These are phyloP conservation scores for Bombus haemorrhoidalis DNA, from an alignment of 1,140 invertebrate species.

Conservation along the genomic window DNA sequence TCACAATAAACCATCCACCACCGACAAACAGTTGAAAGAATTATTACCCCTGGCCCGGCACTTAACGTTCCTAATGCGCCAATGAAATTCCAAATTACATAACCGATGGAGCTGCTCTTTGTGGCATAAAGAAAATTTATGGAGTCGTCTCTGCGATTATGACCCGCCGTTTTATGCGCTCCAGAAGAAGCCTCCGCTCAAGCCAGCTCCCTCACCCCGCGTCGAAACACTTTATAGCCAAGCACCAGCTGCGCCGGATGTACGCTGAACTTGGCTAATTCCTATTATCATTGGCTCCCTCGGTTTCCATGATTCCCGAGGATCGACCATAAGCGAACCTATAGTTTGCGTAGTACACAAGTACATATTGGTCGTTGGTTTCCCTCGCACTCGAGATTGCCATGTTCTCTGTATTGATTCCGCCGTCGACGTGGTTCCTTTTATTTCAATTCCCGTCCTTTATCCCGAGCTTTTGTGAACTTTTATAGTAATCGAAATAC, in stretches of 20 bases:
- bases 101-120: neutral
- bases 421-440: too few relatives aligned
- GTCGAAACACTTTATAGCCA: neutral
- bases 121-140: conserved; percentile 24
- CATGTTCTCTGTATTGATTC: neutral
- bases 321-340: conserved; percentile 16
- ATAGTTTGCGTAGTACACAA: neutral
- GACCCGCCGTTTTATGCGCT: neutral
- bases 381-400: neutral
- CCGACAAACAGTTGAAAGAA: neutral
- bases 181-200: neutral
- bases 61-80: neutral
- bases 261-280: conserved; percentile 27
- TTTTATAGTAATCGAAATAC: neutral
- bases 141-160: neutral
- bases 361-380: neutral
- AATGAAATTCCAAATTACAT: conserved; percentile 24
- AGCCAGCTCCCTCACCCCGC: neutral
- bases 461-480: neutral
- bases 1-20: neutral
- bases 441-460: neutral
- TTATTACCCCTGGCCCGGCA: neutral
- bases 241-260: conserved; percentile 20
- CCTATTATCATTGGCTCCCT: conserved; percentile 24
- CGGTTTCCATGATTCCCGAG: neutral